Conservation (phyloP, 2,113 vertebrate genomes). For the Blennius ocellaris region DNA sequence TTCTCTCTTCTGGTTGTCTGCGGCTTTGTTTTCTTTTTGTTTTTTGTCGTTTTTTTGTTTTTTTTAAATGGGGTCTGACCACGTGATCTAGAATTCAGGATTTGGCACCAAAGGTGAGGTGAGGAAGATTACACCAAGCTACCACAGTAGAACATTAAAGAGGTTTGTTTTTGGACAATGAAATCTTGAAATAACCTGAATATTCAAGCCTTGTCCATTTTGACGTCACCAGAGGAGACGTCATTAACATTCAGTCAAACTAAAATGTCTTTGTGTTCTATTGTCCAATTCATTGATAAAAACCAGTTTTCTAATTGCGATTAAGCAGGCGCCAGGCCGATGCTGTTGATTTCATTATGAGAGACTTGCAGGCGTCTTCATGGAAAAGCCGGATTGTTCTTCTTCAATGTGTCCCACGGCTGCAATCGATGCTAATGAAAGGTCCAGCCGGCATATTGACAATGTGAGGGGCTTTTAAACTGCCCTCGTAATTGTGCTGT, state of each 20-base stretch:
- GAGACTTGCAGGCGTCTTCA: conserved; percentile 12
- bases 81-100: no score
- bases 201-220: background rate
- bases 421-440: conserved; percentile 41
- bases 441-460: conserved; percentile 24
- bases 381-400: conserved; percentile 40
- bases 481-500: conserved; percentile 29
- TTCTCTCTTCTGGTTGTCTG: no score
- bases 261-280: no score
- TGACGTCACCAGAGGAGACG: background rate
- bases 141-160: no score
- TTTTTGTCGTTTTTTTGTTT: no score
- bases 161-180: background rate
- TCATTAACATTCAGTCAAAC: background rate
- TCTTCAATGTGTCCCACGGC: conserved; percentile 26
- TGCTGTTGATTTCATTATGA: conserved; percentile 16
- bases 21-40: no score
- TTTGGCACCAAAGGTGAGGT: no score
- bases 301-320: conserved; percentile 1
- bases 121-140: no score
- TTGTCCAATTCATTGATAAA: background rate
- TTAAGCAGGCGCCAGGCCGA: conserved; percentile 16
- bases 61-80: no score
- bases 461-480: conserved; percentile 31
- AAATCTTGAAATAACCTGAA: background rate